These are phyloP conservation scores for Cephus sareptanus DNA, from an alignment of 2,888 invertebrate genomes.

Conservation along the genomic window DNA sequence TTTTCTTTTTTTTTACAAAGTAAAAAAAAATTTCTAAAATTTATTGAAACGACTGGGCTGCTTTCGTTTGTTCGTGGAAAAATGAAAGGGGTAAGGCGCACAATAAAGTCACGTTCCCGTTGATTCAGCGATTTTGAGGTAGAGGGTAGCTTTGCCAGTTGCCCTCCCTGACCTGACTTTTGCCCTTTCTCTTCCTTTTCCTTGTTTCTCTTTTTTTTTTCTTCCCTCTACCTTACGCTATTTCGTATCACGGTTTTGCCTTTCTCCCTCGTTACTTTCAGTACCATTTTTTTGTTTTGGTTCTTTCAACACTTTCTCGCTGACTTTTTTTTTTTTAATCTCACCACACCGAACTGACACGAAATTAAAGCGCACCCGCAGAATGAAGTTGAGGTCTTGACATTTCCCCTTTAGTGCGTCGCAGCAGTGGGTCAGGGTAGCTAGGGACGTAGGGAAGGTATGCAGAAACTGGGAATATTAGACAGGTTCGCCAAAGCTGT, in stretches of 20 bases:
- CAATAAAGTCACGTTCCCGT: background rate
- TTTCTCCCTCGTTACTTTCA: background rate
- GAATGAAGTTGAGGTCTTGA: constrained; percentile 51
- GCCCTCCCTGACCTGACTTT: background rate
- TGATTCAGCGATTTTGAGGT: background rate
- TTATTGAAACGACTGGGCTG: background rate
- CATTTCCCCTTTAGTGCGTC: constrained; percentile 41
- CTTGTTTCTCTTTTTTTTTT: background rate
- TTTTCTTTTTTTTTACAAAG: background rate
- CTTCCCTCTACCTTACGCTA: background rate
- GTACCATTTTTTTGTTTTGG: constrained; percentile 4
- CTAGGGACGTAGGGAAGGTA: background rate
- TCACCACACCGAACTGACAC: constrained; percentile 13
- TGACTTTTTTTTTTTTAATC: constrained; percentile 14
- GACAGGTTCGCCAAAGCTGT: background rate
- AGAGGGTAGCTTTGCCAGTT: background rate
- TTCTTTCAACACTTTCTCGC: constrained; percentile 2
- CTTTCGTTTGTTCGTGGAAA: background rate
- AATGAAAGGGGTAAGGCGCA: background rate
- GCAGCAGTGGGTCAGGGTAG: background rate
- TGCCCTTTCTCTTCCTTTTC: constrained; percentile 6
- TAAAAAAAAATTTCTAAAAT: background rate
- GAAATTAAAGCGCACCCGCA: constrained; percentile 47
- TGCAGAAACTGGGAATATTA: constrained; percentile 8
- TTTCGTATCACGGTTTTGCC: constrained; percentile 12